Percentiles rank a stretch among this genome's conserved stretches.
phyloP scores from a whole-genome alignment of 2,888 invertebrate genomes.

The Cerastoderma edule region DNA sequence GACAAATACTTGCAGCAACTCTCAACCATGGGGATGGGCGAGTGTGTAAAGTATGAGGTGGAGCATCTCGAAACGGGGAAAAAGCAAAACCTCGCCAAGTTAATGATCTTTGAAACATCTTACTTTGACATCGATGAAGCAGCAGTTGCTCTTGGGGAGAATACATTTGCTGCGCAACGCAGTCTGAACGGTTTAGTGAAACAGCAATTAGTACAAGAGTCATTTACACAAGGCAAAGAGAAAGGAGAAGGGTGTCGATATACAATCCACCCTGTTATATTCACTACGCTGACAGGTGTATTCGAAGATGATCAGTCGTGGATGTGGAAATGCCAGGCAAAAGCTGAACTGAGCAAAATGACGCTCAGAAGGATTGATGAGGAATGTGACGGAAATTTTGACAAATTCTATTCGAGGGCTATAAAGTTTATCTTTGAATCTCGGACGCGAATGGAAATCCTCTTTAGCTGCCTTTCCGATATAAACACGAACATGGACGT shows the following conservation, averaged over 20 bases:
- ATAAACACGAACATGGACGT: neutral
- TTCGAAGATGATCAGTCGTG: neutral
- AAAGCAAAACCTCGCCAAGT: neutral
- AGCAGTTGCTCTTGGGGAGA: neutral
- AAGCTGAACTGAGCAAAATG: neutral
- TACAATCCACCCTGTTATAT: neutral
- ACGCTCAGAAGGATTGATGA: neutral
- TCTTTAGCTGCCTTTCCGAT: neutral
- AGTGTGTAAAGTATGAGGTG: neutral
- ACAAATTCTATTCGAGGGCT: neutral
- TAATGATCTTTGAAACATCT: conserved; percentile 22
- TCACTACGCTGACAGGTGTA: neutral
- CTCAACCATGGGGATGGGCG: no score
- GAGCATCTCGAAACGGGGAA: neutral
- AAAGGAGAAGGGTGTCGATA: neutral
- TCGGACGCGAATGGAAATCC: neutral
- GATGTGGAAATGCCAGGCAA: neutral
- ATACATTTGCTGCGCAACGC: no score
- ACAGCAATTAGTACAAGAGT: neutral
- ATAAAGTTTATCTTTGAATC: neutral
- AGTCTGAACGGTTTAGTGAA: neutral
- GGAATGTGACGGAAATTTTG: conserved; percentile 8
- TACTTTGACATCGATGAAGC: neutral
- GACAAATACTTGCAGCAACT: no score
- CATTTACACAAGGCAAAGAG: neutral